Evolutionary conservation across 2,113 vertebrate genomes (phyloP).

Genomic region (Sula dactylatra): DNA sequence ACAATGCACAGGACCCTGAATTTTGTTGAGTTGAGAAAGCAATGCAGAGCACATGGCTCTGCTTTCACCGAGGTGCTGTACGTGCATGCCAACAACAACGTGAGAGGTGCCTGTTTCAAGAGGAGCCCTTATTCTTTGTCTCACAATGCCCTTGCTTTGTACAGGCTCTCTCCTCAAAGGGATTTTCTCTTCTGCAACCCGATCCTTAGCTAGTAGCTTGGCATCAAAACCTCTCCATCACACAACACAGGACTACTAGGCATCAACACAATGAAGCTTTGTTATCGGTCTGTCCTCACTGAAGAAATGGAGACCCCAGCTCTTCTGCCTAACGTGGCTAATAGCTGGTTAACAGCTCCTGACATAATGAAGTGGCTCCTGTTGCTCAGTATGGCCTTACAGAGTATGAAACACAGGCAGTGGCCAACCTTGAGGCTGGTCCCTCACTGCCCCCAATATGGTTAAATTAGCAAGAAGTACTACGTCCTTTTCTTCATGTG

Average conservation of each 20-base stretch:
- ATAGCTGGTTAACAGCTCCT: background rate
- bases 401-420: background rate
- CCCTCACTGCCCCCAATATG: background rate
- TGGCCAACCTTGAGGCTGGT: background rate
- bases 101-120: background rate
- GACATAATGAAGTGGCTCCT: background rate
- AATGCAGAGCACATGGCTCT: background rate
- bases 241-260: background rate
- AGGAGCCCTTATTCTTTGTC: background rate
- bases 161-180: background rate
- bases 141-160: background rate
- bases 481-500: background rate
- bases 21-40: background rate
- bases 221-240: background rate
- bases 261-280: background rate
- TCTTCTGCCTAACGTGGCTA: background rate
- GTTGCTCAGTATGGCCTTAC: background rate
- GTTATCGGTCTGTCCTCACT: background rate
- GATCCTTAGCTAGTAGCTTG: background rate
- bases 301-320: background rate
- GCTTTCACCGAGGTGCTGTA: background rate
- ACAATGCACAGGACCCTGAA: background rate
- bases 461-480: background rate
- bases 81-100: rapidly evolving
- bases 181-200: slow-evolving; percentile 6